Evolutionary conservation across 37 sponge, comb jelly and placozoan genomes (phyloP).

Genomic region (Agelas oroides): DNA sequence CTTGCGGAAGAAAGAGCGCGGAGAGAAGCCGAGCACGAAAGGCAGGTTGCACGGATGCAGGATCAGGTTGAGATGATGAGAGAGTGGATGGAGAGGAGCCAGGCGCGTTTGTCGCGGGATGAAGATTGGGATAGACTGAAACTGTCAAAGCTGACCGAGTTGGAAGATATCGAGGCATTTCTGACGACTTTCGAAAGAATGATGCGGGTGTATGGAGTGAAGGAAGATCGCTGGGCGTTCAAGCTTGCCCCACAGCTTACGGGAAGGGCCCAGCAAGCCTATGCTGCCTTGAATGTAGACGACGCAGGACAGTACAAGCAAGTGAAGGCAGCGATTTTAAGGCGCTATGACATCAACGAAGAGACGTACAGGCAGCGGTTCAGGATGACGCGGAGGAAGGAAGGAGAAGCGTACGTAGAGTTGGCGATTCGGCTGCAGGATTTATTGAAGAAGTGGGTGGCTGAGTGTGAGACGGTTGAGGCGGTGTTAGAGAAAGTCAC

Average conservation of each 20-base stretch:
- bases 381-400: conserved; percentile 6
- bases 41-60: neutral
- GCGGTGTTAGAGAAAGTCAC: conserved; percentile 26
- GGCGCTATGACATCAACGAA: conserved; percentile 31
- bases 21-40: neutral
- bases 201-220: conserved; percentile 29
- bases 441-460: conserved; percentile 28
- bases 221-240: conserved; percentile 4
- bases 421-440: conserved; percentile 26
- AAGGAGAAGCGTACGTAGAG: conserved; percentile 43
- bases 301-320: conserved; percentile 22
- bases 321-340: conserved; percentile 39
- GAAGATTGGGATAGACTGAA: neutral
- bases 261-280: conserved; percentile 49
- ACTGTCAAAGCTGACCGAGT: conserved; percentile 15
- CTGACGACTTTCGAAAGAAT: conserved; percentile 37
- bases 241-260: conserved; percentile 37
- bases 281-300: conserved; percentile 29
- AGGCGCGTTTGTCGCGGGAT: too few species aligned
- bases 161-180: conserved; percentile 49
- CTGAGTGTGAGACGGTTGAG: conserved; percentile 2
- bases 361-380: conserved; percentile 53
- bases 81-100: neutral
- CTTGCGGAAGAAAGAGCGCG: neutral
- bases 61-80: neutral